Evolutionary conservation across 2,888 invertebrate genomes (phyloP).

Genomic region (Tuberolachnus salignus): DNA sequence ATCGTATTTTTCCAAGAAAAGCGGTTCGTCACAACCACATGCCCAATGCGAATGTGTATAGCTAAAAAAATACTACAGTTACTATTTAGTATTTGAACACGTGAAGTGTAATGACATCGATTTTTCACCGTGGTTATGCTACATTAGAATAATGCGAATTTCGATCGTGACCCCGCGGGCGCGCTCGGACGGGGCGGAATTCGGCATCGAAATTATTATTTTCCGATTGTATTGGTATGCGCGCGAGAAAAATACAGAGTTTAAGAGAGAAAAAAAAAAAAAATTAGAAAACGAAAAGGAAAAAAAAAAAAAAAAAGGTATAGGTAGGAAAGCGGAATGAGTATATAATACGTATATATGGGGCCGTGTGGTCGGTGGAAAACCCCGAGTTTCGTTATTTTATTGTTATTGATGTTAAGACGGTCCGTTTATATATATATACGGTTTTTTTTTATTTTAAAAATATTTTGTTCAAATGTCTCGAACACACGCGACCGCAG

Average conservation of each 20-base stretch:
- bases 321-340: conserved; percentile 3
- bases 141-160: no score
- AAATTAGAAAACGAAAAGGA: not conserved
- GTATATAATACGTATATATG: no score
- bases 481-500: conserved; percentile 25
- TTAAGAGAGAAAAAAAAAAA: no score
- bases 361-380: no score
- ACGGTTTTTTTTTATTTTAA: conserved; percentile 13
- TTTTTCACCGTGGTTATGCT: no score
- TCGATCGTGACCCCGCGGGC: conserved; percentile 47
- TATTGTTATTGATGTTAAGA: conserved; percentile 55
- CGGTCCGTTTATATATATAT: no score
- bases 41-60: no score
- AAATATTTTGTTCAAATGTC: conserved; percentile 32
- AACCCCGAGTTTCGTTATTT: conserved; percentile 43
- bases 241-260: not conserved
- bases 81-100: no score
- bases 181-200: conserved; percentile 41
- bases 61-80: no score
- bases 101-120: no score
- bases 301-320: conserved; percentile 2
- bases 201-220: conserved; percentile 46
- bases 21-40: no score
- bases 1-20: no score
- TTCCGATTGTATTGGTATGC: not conserved